Percentiles rank a stretch among this genome's conserved stretches.
Conservation (phyloP, 1,140 invertebrate species). For the Holotrichia oblita region DNA sequence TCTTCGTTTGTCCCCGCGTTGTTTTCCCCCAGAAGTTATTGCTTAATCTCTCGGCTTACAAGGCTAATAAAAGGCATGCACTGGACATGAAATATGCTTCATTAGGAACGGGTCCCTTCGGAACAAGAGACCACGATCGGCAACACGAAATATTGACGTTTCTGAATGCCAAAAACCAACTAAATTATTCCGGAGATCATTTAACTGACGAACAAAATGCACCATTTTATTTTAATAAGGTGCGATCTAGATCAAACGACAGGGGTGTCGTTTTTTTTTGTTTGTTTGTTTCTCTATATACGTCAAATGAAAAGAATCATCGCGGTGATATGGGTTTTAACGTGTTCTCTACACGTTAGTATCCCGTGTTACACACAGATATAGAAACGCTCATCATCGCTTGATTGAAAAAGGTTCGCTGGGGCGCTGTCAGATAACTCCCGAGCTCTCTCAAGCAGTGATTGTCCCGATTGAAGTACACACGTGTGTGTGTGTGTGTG, state of each 20-base stretch:
- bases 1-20: conserved; percentile 9
- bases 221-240: not conserved
- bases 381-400: not conserved
- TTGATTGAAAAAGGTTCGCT: not conserved
- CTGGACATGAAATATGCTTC: conserved; percentile 40
- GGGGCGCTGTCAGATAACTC: conserved; percentile 10
- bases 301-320: not conserved
- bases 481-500: not conserved
- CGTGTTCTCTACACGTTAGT: not conserved
- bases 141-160: too few relatives aligned
- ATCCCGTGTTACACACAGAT: not conserved
- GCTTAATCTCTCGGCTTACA: conserved; percentile 43
- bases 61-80: conserved; percentile 41
- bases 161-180: too few relatives aligned
- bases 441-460: not conserved
- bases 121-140: not conserved
- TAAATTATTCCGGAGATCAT: not conserved
- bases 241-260: not conserved
- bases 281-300: too few relatives aligned
- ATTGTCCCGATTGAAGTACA: not conserved
- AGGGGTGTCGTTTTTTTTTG: too few relatives aligned
- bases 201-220: conserved; percentile 16
- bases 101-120: conserved; percentile 24
- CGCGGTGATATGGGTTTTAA: not conserved
- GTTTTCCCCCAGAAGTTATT: conserved; percentile 40